A percentile compares a stretch with the other conserved stretches of the same genome.
Evolutionary conservation across 2,113 vertebrate species (phyloP).

Genomic region (Phylloscopus trochilus): DNA sequence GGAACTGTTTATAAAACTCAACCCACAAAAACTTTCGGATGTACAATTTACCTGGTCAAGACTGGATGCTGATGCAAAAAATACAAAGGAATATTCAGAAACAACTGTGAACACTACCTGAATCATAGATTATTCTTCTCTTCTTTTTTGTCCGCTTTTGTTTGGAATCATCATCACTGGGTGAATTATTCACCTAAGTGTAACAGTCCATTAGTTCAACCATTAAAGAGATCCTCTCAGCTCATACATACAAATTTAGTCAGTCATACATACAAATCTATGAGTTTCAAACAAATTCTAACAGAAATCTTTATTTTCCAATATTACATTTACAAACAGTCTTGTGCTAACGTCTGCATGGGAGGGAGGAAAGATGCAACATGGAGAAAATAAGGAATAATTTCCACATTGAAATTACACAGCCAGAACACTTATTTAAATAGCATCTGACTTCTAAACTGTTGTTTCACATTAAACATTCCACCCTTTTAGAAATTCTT

Average conservation of each 20-base stretch:
- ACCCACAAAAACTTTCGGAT: neutral
- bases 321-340: neutral
- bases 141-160: slow-evolving; percentile 78
- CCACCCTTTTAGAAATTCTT: neutral
- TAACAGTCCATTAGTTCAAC: slow-evolving; percentile 21
- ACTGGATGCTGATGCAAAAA: neutral
- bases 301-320: neutral
- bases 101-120: slow-evolving; percentile 69
- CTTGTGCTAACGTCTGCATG: neutral
- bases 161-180: slow-evolving; percentile 66
- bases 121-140: slow-evolving; percentile 85
- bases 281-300: neutral
- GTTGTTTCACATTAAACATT: neutral
- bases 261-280: neutral
- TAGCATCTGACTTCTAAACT: neutral
- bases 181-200: slow-evolving; percentile 78
- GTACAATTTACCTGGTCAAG: neutral
- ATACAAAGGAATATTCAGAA: neutral
- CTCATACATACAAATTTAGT: neutral
- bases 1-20: neutral
- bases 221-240: neutral
- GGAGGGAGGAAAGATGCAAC: neutral
- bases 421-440: neutral
- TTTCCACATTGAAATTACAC: neutral
- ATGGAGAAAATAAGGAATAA: neutral